Conservation (phyloP, 2,888 invertebrate genomes). For the Sicus ferrugineus region DNA sequence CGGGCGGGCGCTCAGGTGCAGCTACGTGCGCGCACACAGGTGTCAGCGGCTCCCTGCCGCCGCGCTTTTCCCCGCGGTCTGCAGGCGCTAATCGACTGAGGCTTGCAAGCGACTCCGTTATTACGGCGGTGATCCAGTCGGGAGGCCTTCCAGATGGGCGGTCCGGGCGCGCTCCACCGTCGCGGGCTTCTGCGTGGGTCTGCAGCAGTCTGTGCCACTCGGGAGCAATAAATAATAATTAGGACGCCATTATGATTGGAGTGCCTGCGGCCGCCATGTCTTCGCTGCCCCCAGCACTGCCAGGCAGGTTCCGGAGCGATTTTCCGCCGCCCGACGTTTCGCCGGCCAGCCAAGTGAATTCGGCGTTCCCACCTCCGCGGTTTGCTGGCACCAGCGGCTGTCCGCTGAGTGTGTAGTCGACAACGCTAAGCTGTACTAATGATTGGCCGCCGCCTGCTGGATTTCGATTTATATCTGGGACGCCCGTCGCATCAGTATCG, state of each 20-base stretch:
- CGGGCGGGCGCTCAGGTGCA: constrained; percentile 34
- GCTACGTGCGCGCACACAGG: constrained; percentile 41
- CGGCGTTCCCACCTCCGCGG: not conserved
- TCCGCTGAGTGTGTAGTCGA: not conserved
- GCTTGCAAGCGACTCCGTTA: constrained; percentile 41
- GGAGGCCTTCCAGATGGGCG: constrained; percentile 15
- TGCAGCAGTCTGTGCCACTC: constrained; percentile 12
- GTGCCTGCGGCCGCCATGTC: constrained; percentile 9
- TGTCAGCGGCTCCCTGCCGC: constrained; percentile 43
- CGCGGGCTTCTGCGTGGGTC: not conserved
- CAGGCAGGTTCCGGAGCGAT: too few species aligned
- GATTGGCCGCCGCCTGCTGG: too few species aligned
- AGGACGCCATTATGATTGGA: constrained; percentile 50
- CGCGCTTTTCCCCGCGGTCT: not conserved
- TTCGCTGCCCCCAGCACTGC: not conserved
- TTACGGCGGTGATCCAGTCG: constrained; percentile 46
- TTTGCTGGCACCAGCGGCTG: not conserved
- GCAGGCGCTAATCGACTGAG: constrained; percentile 46
- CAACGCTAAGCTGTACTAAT: constrained; percentile 8
- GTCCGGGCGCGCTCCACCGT: constrained; percentile 1
- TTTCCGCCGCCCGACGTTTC: not conserved
- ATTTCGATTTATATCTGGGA: too few species aligned
- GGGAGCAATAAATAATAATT: constrained; percentile 54
- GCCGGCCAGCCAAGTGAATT: not conserved
- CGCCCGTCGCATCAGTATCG: too few species aligned